Percentiles rank a stretch among this genome's conserved stretches.
Conservation (phyloP, 1,140 invertebrate genomes). For the Nephila pilipes region DNA sequence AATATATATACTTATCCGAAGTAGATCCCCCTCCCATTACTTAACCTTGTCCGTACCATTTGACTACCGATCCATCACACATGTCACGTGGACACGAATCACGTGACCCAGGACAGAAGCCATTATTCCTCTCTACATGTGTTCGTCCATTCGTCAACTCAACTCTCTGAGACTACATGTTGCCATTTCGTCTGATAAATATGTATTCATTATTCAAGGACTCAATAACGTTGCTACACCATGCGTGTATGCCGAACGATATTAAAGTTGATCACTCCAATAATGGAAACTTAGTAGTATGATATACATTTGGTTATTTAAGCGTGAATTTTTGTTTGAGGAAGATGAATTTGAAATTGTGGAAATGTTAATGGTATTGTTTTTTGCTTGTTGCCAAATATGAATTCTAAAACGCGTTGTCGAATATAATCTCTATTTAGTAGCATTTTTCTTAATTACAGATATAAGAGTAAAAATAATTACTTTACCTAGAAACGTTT, state of each 20-base stretch:
- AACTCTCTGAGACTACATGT: not conserved
- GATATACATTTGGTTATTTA: not conserved
- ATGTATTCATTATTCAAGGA: slow-evolving; percentile 40
- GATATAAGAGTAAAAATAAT: too few relatives aligned
- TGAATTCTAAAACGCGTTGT: too few relatives aligned
- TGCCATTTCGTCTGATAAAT: slow-evolving; percentile 43
- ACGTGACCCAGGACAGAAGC: slow-evolving; percentile 42
- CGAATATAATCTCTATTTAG: too few relatives aligned
- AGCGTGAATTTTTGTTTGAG: not conserved
- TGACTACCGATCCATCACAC: slow-evolving; percentile 42
- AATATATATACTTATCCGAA: slow-evolving; percentile 6
- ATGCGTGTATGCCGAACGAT: not conserved
- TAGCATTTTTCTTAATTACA: too few relatives aligned
- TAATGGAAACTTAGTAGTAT: not conserved
- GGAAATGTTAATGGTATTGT: too few relatives aligned
- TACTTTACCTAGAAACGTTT: too few relatives aligned
- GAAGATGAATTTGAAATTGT: not conserved
- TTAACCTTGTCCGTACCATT: slow-evolving; percentile 50
- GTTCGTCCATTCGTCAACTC: slow-evolving; percentile 1
- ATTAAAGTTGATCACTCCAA: not conserved
- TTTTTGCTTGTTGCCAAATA: too few relatives aligned
- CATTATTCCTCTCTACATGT: slow-evolving; percentile 19
- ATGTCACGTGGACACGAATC: not conserved
- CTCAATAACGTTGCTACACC: not conserved
- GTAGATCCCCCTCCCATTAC: not conserved